Conservation (phyloP, 2,888 invertebrate species). For the Molanna angustata region DNA sequence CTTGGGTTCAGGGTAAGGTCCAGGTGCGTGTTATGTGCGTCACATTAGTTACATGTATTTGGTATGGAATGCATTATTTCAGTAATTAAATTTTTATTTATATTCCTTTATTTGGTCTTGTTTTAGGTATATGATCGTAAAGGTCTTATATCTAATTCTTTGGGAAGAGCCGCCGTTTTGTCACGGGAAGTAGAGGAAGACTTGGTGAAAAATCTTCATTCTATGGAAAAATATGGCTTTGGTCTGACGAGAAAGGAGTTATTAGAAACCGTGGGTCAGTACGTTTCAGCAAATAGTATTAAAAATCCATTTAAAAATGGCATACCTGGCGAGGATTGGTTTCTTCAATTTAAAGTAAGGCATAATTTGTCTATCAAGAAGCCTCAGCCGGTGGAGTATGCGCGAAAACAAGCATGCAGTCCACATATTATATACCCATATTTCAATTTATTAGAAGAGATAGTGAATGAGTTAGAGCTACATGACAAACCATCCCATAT, state of each 20-base stretch:
- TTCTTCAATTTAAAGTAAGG: constrained; percentile 5
- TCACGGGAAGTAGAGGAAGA: constrained; percentile 3
- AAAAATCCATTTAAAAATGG: neutral
- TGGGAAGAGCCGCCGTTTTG: too few species aligned
- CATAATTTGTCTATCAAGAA: constrained; percentile 3
- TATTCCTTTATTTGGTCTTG: too few species aligned
- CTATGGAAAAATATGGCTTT: constrained; percentile 3
- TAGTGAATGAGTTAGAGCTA: constrained; percentile 5
- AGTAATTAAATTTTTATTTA: too few species aligned
- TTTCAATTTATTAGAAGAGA: constrained; percentile 3
- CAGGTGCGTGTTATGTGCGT: too few species aligned
- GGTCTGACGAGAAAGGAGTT: constrained; percentile 4
- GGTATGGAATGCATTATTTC: too few species aligned
- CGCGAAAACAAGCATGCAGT: constrained; percentile 5
- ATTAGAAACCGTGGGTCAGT: neutral
- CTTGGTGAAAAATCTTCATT: constrained; percentile 3
- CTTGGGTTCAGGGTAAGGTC: too few species aligned
- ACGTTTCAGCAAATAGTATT: neutral
- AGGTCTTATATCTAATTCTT: too few species aligned
- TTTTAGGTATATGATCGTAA: too few species aligned
- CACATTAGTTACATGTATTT: too few species aligned
- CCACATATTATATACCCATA: neutral
- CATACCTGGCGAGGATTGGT: constrained; percentile 1
- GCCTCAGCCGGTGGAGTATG: constrained; percentile 5
- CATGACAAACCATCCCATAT: constrained; percentile 1